Evolutionary conservation across 2,888 invertebrate species (phyloP), one percentile per base, ranked within the genome.

Genomic region (Myopa testacea): DNA sequence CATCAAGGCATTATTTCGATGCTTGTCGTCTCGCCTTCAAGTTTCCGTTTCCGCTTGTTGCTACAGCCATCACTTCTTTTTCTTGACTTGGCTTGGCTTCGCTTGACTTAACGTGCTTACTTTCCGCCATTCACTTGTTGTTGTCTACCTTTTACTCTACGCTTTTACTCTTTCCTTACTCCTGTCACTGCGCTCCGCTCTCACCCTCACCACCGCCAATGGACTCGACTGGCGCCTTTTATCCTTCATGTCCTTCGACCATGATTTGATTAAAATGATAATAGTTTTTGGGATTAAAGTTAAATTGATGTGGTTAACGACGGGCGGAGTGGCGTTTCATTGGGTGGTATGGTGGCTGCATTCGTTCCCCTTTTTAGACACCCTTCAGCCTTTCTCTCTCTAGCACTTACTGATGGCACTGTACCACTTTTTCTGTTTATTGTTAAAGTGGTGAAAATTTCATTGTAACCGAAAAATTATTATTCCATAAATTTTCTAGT

Each of bases 231-330:
- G 62, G 72, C 58, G 73, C 63, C 63, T 60, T 6, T 70, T 76
- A 71, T 78, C 78, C 74, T 78, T 76, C 58, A 73, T 71, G 74
- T 80, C 78, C 81, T 79, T 77, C 80, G 75, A 80, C 81, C 81
- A 78, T 82, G 84, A 85, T 84, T 84, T 85, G 84, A 85, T 84
- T 84, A 84, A 85, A 85, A 84, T 82, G 84, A 85, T 84, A 84
- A 85, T 84, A 85, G 85, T 84, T 84, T 82, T 81, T 80, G 83
- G 83, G 84, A 84, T 81, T 84, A 83, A 83, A 83, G 80, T 83
- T 83, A 83, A 84, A 84, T 85, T 84, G 84, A 85, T 85, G 85
- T 83, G 82, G 83, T 83, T 82, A 81, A 81, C 65, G 70, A 74
- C 58, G n/a, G 60, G 55, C 14, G 4, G 10, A 65, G 10, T 52